Evolutionary conservation across 1,140 invertebrate species (phyloP).

Genomic region (Batillaria attramentaria): DNA sequence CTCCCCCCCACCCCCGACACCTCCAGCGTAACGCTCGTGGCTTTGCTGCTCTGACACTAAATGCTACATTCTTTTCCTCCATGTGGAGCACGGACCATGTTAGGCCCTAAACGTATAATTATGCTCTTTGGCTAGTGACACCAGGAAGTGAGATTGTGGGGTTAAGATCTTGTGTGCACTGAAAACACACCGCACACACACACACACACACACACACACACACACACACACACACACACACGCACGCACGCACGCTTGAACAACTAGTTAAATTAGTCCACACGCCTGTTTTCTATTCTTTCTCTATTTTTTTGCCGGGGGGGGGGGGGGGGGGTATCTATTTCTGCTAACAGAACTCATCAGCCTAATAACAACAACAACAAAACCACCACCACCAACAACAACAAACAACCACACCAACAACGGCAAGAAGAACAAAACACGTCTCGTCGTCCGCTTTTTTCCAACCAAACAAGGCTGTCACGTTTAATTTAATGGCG

Average conservation of each 20-base stretch:
- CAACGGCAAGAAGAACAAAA: too few relatives aligned
- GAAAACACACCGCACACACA: too few relatives aligned
- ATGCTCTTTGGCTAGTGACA: not conserved
- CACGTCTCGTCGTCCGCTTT: too few relatives aligned
- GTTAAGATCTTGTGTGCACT: not conserved
- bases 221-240: not conserved
- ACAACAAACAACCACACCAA: too few relatives aligned
- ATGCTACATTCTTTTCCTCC: conserved; percentile 74
- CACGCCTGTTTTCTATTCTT: not conserved
- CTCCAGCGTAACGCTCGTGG: conserved; percentile 75
- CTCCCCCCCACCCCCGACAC: conserved; percentile 67
- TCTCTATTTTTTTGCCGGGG: not conserved
- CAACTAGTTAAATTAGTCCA: not conserved
- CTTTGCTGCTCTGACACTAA: conserved; percentile 75
- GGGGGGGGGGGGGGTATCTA: not conserved
- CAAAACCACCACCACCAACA: too few relatives aligned
- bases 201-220: not conserved
- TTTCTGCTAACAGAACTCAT: not conserved
- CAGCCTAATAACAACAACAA: not conserved
- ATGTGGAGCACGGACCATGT: conserved; percentile 73
- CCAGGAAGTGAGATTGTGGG: not conserved
- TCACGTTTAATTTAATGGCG: too few relatives aligned
- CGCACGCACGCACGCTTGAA: not conserved
- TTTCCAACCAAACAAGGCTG: too few relatives aligned
- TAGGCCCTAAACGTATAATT: not conserved